Evolutionary conservation across 1,140 invertebrate species (phyloP).

Genomic region (Rhagoletis pomonella): DNA sequence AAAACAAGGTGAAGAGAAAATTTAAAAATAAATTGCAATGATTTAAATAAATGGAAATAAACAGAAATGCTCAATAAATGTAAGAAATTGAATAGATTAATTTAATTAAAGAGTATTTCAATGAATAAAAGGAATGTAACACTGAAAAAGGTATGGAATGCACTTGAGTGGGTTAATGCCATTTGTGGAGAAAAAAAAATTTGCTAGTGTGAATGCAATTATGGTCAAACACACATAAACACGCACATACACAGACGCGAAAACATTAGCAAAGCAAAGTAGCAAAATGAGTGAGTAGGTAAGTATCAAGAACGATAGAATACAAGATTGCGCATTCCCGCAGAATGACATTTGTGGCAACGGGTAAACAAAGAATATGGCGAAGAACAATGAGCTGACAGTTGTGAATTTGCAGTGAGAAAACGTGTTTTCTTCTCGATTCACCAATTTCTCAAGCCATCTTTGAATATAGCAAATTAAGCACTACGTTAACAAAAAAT

Average conservation of each 20-base stretch:
- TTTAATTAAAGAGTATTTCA: not conserved
- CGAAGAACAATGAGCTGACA: too few relatives aligned
- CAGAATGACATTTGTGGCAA: too few relatives aligned
- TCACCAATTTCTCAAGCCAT: too few relatives aligned
- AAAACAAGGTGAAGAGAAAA: conserved; percentile 8
- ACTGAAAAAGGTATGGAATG: not conserved
- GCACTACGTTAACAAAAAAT: too few relatives aligned
- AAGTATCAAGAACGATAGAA: too few relatives aligned
- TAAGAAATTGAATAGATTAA: conserved; percentile 16
- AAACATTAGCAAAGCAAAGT: not conserved
- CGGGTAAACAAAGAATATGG: too few relatives aligned
- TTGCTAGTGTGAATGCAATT: not conserved
- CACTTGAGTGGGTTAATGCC: conserved; percentile 9
- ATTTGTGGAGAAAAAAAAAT: not conserved
- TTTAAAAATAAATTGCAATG: not conserved
- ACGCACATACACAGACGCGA: not conserved
- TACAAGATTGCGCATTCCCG: too few relatives aligned
- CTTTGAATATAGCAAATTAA: too few relatives aligned
- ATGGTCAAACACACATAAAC: not conserved
- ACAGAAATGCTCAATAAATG: not conserved
- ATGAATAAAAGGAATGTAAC: not conserved
- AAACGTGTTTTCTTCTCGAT: too few relatives aligned
- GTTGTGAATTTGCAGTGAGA: too few relatives aligned
- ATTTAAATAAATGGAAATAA: conserved; percentile 29
- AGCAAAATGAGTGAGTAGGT: not conserved